phyloP scores from a whole-genome alignment of 2,888 invertebrate species.

The Andrena bucephala region DNA sequence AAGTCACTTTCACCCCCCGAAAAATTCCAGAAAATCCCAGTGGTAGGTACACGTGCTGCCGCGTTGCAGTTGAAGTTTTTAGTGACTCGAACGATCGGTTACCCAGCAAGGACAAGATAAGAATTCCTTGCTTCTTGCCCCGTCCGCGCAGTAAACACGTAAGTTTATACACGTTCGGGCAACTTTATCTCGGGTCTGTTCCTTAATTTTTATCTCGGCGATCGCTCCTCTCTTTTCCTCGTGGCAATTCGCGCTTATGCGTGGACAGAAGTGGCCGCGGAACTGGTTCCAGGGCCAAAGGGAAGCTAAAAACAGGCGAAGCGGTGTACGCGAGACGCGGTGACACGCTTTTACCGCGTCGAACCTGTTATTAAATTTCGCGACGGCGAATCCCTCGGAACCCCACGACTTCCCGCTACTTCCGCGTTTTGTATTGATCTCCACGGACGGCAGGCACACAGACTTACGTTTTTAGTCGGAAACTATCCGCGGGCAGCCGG shows the following conservation, averaged over 20 bases:
- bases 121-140: not conserved
- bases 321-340: not conserved
- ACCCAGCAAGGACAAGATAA: conserved; percentile 1
- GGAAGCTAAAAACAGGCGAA: conserved; percentile 24
- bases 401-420: conserved; percentile 13
- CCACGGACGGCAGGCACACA: conserved; percentile 9
- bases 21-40: not conserved
- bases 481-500: conserved; percentile 35
- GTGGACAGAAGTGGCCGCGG: conserved; percentile 25
- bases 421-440: conserved; percentile 45
- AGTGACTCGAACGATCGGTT: not conserved
- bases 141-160: not conserved
- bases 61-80: not conserved
- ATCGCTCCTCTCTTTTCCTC: not conserved
- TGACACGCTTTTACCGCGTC: conserved; percentile 13
- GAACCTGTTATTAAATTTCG: conserved; percentile 35
- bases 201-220: conserved; percentile 14
- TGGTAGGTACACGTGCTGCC: not conserved
- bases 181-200: conserved; percentile 18
- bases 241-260: conserved; percentile 35
- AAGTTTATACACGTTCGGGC: conserved; percentile 5
- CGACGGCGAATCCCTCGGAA: not conserved
- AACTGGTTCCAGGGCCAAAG: conserved; percentile 28
- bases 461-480: conserved; percentile 21
- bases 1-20: not conserved